phyloP scores from a whole-genome alignment of 2,888 invertebrate species.

The Ariolimax columbianus region DNA sequence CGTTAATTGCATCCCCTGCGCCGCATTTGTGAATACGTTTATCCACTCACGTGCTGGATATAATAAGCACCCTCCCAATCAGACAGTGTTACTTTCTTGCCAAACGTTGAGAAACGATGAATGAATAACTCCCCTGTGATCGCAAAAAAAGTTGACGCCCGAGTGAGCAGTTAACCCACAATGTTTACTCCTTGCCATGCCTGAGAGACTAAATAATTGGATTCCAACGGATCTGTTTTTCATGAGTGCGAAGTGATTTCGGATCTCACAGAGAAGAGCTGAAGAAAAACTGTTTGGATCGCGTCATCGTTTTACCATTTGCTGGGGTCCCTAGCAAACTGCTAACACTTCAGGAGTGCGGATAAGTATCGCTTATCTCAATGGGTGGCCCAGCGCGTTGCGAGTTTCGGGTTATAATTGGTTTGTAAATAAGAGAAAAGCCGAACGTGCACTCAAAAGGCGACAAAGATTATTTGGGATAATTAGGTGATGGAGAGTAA shows the following conservation, averaged over 20 bases:
- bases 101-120: neutral
- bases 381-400: neutral
- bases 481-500: no score
- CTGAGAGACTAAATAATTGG: conserved; percentile 34
- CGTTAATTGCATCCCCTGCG: neutral
- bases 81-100: neutral
- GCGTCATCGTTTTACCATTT: neutral
- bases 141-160: conserved; percentile 6
- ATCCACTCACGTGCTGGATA: neutral
- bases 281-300: neutral
- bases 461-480: no score
- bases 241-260: conserved; percentile 9
- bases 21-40: neutral
- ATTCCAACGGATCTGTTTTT: conserved; percentile 11
- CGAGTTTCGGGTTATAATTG: neutral
- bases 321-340: neutral
- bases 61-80: neutral
- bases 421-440: neutral
- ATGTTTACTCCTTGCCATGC: conserved; percentile 31
- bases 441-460: no score
- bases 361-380: neutral
- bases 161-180: conserved; percentile 8
- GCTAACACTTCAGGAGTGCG: neutral
- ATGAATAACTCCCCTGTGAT: neutral
- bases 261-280: neutral